Base-by-base conservation (phyloP, 2,113 vertebrate species). In the Fulica atra region DNA sequence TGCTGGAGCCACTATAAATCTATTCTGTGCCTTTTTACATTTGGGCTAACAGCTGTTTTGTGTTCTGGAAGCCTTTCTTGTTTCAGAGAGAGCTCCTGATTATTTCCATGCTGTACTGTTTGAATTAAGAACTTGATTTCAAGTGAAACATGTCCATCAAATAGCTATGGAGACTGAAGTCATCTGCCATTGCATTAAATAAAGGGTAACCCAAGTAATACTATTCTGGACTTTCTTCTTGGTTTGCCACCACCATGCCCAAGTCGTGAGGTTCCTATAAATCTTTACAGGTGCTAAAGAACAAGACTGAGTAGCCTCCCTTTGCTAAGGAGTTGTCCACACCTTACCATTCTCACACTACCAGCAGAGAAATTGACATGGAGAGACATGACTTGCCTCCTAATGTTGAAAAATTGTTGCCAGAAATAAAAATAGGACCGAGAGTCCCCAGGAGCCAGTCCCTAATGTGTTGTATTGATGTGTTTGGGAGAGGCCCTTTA, bases 111-210 rank as follows among this genome's bases (percentile, higher is more conserved):
- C 31, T 61, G 18, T 46, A 88, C 40, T 15, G 9, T 69, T 93
- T 93, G 89, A 93, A 94, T 93, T 82, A 68, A 91, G 33, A 61
- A 38, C 73, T 89, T 88, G n/a, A 68, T 46, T 94, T 78, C 59
- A 65, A 84, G 44, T 66, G 66, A 92, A 92, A 88, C 9, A 5
- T 48, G 59, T 69, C 50, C 20, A 7, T 85, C 50, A 76, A 57
- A n/a, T 53, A 51, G 38, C 63, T 85, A 40, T 50, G 53, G 40
- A 84, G 53, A 63, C 3, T 85, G 26, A 92, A 76, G 63, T 61
- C 31, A 15, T 72, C 66, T 72, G 38, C 40, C 26, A 36, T 60
- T 79, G n/a, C 50, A 31, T 65, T 84, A 89, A 85, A 81, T 74
- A 81, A 89, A 28, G 29, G 20, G 25, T 77, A 64, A 77, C 26